A percentile compares a stretch with the other conserved stretches of the same genome.
These are phyloP conservation scores for Mystacides longicornis DNA, from an alignment of 2,888 invertebrate species.

Conservation along the genomic window DNA sequence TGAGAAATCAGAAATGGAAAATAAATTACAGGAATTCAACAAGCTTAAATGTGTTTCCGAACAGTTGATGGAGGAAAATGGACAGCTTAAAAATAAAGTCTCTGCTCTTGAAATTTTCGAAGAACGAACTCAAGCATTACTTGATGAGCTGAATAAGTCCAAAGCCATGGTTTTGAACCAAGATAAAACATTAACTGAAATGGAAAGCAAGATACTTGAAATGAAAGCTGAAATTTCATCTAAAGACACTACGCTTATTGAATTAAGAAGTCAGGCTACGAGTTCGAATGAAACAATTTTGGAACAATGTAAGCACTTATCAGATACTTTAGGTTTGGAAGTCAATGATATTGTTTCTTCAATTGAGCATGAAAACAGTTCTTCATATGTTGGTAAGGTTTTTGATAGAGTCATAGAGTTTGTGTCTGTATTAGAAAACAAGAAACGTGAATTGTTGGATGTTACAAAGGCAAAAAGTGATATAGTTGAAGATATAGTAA, in stretches of 20 bases:
- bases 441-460: background rate
- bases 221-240: slow-evolving; percentile 23
- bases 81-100: slow-evolving; percentile 9
- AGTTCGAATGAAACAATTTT: background rate
- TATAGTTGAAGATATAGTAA: background rate
- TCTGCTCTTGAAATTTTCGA: slow-evolving; percentile 15
- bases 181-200: slow-evolving; percentile 30
- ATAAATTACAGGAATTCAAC: slow-evolving; percentile 35
- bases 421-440: background rate
- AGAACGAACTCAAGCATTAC: too few relatives aligned
- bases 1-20: slow-evolving; percentile 34
- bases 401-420: background rate
- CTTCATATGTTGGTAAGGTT: background rate
- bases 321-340: background rate
- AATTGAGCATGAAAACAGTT: background rate
- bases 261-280: slow-evolving; percentile 23
- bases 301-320: background rate
- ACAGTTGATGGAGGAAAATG: slow-evolving; percentile 31
- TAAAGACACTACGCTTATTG: slow-evolving; percentile 30
- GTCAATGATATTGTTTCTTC: background rate
- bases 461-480: background rate
- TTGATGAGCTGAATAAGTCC: slow-evolving; percentile 24
- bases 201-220: slow-evolving; percentile 28
- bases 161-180: slow-evolving; percentile 31
- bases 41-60: slow-evolving; percentile 24